Evolutionary conservation across 2,888 invertebrate genomes (phyloP), one percentile per base, ranked within the genome.

Genomic region (Scrobipalpa atriplicella): DNA sequence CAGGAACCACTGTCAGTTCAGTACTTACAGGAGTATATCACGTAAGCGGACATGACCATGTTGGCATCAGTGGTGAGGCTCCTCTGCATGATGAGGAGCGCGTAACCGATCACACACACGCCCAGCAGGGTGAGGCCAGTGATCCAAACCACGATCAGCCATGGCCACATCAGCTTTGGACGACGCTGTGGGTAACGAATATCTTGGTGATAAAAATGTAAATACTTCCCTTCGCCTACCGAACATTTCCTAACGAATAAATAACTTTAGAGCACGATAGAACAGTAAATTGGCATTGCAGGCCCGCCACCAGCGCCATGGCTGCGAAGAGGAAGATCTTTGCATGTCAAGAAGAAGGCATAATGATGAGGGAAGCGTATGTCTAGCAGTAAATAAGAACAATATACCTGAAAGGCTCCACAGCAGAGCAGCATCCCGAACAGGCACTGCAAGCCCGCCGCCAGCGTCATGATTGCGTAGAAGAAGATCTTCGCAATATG

Each of bases 321-420:
- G 68, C 69, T 6, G 69, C 66, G 75, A 86, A 87, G 78, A 87
- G 85, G 58, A 74, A 61, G 19, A 75, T 68, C 60, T 82, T 70
- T 10, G 71, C 64, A 5, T n/a, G n/a, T n/a, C 72, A 69, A 0
- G 83, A 82, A 58, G 84, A 69, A 36, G 13, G 69, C 66, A 5
- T 52, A 9, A 52, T 7, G 19, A 52, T 52, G 19, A 52, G 19
- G n/a, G n/a, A n/a, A n/a, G n/a, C n/a, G n/a, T n/a, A n/a, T n/a
- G n/a, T n/a, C n/a, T n/a, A n/a, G 29, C 29, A 29, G 29, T 29
- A 29, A 29, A 7, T n/a, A n/a, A n/a, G n/a, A n/a, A n/a, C n/a
- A n/a, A 58, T 8, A 16, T 66, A 90, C 90, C 81, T 76, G 72
- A 67, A 82, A 89, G 1, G 83, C 79, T 0, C 86, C 89, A 61